Evolutionary conservation across 2,113 vertebrate genomes (phyloP).

Genomic region (Mormyrus iriodes): DNA sequence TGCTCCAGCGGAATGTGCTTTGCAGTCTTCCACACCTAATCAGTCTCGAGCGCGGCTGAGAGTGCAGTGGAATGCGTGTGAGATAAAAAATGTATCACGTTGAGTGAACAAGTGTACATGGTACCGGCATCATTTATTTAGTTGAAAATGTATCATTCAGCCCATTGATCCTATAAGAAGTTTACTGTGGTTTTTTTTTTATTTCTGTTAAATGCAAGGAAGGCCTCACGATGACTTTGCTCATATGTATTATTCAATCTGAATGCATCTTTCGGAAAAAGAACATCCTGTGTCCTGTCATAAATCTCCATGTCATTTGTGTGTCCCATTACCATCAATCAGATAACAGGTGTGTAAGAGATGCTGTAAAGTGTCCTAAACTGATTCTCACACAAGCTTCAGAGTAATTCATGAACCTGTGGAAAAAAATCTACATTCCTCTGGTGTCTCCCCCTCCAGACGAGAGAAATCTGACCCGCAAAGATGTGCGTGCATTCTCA

Average conservation of each 20-base stretch:
- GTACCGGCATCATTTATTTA: not conserved
- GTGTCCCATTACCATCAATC: not conserved
- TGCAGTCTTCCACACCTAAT: not conserved
- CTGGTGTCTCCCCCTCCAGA: not conserved
- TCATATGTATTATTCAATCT: not conserved
- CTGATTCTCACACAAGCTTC: not conserved
- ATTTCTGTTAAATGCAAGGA: not conserved
- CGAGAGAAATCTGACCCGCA: not conserved
- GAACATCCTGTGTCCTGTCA: not conserved
- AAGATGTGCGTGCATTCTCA: not conserved
- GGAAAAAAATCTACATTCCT: constrained; percentile 8
- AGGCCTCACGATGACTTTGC: not conserved
- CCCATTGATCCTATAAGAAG: not conserved
- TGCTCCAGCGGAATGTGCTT: not conserved
- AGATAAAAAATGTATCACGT: not conserved
- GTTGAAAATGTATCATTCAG: not conserved
- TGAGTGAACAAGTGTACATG: not conserved
- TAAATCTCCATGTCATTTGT: not conserved
- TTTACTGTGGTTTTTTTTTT: not conserved
- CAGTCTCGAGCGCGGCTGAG: not conserved
- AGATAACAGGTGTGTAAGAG: not conserved
- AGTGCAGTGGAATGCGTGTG: not conserved
- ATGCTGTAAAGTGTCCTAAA: not conserved
- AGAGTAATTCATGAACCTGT: not conserved
- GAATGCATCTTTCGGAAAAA: not conserved